phyloP scores from a whole-genome alignment of 2,888 invertebrate species.

The Apotomis capreana region DNA sequence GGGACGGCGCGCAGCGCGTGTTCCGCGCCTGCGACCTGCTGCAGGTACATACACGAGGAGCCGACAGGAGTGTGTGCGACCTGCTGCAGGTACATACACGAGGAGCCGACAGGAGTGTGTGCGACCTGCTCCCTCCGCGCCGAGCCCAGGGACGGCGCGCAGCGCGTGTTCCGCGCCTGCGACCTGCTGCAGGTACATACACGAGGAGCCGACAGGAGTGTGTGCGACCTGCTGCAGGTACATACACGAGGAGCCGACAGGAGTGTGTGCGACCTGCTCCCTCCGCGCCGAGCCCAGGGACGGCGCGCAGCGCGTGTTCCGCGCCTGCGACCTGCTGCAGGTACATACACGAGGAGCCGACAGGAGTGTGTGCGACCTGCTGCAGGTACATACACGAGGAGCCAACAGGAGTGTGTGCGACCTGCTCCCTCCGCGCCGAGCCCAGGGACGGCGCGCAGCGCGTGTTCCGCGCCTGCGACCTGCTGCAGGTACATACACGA shows the following conservation, averaged over 20 bases:
- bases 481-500: constrained; percentile 85
- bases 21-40: constrained; percentile 96
- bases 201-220: too few species aligned
- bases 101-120: constrained; percentile 65
- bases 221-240: constrained; percentile 90
- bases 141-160: constrained; percentile 79
- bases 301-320: constrained; percentile 89
- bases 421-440: constrained; percentile 91
- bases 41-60: constrained; percentile 75
- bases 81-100: constrained; percentile 85
- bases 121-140: constrained; percentile 93
- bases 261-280: constrained; percentile 87
- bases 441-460: constrained; percentile 81
- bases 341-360: too few species aligned
- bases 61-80: too few species aligned
- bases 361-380: constrained; percentile 93
- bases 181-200: constrained; percentile 88
- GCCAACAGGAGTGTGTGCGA: constrained; percentile 81
- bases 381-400: constrained; percentile 81
- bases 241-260: constrained; percentile 55
- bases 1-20: constrained; percentile 85
- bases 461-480: constrained; percentile 95
- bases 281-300: constrained; percentile 87
- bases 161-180: constrained; percentile 94
- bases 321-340: constrained; percentile 93